phyloP scores from a whole-genome alignment of 2,113 vertebrate species.

The Protobothrops mucrosquamatus region DNA sequence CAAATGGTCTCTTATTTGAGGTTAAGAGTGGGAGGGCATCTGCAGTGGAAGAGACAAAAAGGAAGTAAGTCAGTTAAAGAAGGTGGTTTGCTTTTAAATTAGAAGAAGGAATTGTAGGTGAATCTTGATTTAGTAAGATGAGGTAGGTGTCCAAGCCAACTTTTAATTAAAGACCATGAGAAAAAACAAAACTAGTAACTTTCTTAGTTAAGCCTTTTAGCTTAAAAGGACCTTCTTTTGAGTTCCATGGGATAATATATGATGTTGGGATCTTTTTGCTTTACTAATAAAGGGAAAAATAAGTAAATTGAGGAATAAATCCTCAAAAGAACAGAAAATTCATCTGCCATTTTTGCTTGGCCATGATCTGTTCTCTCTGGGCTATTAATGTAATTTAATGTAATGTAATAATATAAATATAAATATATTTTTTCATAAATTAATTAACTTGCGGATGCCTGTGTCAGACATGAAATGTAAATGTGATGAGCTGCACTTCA shows the following conservation, averaged over 20 bases:
- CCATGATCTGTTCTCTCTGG: constrained; percentile 10
- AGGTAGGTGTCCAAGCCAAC: not conserved
- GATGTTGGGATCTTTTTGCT: constrained; percentile 23
- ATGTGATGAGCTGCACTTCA: constrained; percentile 30
- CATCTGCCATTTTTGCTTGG: constrained; percentile 15
- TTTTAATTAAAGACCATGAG: not conserved
- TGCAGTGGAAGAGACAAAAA: not conserved
- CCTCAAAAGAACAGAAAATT: not conserved
- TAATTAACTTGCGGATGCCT: constrained; percentile 36
- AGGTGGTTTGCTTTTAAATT: not conserved
- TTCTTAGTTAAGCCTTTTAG: not conserved
- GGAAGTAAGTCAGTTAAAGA: not conserved
- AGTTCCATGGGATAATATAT: constrained; percentile 12
- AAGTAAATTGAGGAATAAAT: constrained; percentile 9
- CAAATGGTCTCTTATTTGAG: not conserved
- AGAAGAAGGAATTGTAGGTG: not conserved
- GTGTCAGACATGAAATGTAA: constrained; percentile 41
- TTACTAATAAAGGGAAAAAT: not conserved
- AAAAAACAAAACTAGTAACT: not conserved
- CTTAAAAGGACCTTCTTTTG: constrained; percentile 21
- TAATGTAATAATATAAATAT: constrained; percentile 20
- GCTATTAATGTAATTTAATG: not conserved
- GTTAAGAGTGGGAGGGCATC: not conserved
- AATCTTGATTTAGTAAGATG: not conserved
- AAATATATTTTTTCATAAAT: constrained; percentile 25